These are phyloP conservation scores for Polypedilum pembai DNA, from an alignment of 1,140 invertebrate genomes.

Conservation along the genomic window DNA sequence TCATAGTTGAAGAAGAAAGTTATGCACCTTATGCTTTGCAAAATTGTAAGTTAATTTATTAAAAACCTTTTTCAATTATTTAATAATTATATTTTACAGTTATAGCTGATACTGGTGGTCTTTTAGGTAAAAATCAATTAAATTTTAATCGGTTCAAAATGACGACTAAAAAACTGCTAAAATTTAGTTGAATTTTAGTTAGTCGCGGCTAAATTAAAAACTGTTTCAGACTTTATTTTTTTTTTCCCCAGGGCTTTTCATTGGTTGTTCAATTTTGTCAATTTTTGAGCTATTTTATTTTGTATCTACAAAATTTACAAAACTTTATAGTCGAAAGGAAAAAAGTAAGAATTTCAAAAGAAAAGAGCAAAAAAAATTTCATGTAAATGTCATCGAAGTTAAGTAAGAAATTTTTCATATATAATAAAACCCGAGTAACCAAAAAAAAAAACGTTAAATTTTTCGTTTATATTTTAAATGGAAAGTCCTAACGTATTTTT, in stretches of 20 bases:
- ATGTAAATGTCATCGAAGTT: neutral
- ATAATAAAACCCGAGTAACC: no score
- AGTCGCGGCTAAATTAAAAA: no score
- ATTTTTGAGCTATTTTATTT: constrained; percentile 56
- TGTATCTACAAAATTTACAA: constrained; percentile 37
- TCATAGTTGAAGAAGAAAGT: neutral
- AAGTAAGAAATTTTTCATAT: neutral
- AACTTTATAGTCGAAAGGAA: neutral
- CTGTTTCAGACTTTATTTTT: no score
- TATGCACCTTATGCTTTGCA: neutral
- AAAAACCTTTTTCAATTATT: constrained; percentile 58
- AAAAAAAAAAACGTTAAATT: no score
- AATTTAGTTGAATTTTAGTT: no score
- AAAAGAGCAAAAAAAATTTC: neutral
- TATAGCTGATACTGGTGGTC: constrained; percentile 49
- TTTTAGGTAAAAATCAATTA: constrained; percentile 39
- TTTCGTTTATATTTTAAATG: no score
- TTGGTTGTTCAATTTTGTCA: constrained; percentile 58
- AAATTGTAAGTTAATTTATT: constrained; percentile 47
- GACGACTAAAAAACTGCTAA: no score
- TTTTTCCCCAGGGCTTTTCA: constrained; percentile 43
- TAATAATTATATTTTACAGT: constrained; percentile 55
- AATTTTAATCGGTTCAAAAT: no score
- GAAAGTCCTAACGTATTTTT: no score
- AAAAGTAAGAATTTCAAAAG: neutral